Conservation (phyloP, 2,113 vertebrate genomes). For the Sitta europaea region DNA sequence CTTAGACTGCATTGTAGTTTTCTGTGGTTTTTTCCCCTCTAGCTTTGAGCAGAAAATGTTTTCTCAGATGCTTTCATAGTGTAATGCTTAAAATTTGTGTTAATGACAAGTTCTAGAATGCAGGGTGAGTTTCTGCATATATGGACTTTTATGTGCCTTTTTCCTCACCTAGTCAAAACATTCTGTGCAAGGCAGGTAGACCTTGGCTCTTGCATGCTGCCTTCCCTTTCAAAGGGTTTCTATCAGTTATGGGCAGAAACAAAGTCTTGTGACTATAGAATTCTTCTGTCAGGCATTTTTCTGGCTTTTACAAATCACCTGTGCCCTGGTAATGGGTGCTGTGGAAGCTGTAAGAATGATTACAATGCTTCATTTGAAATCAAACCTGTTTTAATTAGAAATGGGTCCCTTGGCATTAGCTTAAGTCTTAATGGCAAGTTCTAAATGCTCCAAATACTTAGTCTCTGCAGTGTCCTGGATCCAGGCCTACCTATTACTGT, state of each 20-base stretch:
- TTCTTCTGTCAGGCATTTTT: neutral
- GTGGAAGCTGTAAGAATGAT: neutral
- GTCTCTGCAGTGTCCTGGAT: neutral
- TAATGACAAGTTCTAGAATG: neutral
- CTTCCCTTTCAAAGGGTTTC: neutral
- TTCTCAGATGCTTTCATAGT: neutral
- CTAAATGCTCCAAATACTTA: neutral
- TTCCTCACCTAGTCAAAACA: neutral
- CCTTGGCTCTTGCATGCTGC: neutral
- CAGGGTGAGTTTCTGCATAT: neutral
- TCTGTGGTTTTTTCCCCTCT: neutral
- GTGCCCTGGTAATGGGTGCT: neutral
- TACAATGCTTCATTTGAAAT: neutral
- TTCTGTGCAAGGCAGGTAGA: rapidly evolving
- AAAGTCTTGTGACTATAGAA: neutral
- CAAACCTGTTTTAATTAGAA: neutral
- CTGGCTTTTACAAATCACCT: neutral
- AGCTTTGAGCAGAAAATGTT: neutral
- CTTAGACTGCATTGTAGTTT: neutral
- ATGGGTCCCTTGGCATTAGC: neutral
- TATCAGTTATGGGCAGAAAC: neutral
- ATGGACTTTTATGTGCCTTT: neutral
- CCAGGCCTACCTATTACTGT: neutral
- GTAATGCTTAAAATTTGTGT: neutral
- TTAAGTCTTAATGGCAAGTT: neutral